Evolutionary conservation across 2,797 vertebrate species (phyloP), one percentile per base, ranked within the genome.

Genomic region (Philypnodon macrostomus): DNA sequence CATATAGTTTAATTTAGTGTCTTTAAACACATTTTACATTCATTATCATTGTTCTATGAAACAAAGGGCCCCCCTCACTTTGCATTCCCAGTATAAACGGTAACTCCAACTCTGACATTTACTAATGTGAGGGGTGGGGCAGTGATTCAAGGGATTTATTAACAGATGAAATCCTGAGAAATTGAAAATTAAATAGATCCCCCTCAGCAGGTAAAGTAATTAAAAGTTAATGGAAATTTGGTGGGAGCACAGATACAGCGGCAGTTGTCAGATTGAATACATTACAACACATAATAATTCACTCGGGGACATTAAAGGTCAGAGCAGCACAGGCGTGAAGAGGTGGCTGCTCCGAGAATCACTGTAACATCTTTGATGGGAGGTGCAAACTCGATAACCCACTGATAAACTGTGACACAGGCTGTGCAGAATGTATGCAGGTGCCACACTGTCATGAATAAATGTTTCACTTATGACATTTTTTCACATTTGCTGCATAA

Each of bases 141-240:
- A 56, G 45, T 72, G 74, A 63, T 75, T 76, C 46, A 68, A 75
- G 60, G 64, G 41, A 47, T 69, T 69, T 80, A 68, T 75, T 66
- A 79, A 75, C 59, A 70, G 77, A 70, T 58, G 60, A 75, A 79
- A 73, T 68, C 41, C 42, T 42, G 51, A 58, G 58, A 67, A 75
- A 77, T 54, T 62, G 55, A 70, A 77, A 79, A 76, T 71, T 70
- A 73, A 80, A 75, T 61, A 53, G 53, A 74, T 69, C 62, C 67
- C 69, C 73, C 75, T 80, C 67, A 77, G 77, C 73, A 66, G 50
- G 60, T 67, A 67, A 24, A 59, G 45, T 72, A 80, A 83, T 84
- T 78, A 77, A 73, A 80, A 68, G 62, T 70, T 77, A 76, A 75
- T 75, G 60, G 55, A 73, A 70, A 77, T 70, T 64, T 15, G 34